These are phyloP conservation scores for Drosophila novamexicana DNA, from an alignment of 1,140 invertebrate species.

Conservation along the genomic window DNA sequence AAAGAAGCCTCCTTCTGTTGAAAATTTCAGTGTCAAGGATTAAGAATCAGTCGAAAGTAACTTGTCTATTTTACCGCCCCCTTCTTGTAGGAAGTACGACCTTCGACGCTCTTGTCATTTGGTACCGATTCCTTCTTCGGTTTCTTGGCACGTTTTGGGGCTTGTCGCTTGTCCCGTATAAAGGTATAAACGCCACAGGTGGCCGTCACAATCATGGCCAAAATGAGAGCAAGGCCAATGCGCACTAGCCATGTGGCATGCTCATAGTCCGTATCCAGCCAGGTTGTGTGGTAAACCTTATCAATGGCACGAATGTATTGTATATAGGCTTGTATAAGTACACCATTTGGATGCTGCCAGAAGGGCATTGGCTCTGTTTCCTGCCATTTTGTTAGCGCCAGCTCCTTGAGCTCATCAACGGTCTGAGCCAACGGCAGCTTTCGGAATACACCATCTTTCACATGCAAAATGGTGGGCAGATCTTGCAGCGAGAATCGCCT, in stretches of 20 bases:
- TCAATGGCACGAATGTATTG: slow-evolving; percentile 14
- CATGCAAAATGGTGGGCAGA: slow-evolving; percentile 31
- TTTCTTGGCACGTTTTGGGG: neutral
- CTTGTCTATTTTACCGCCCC: neutral
- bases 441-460: slow-evolving; percentile 29
- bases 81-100: no score
- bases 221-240: neutral
- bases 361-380: slow-evolving; percentile 9
- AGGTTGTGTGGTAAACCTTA: neutral
- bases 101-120: no score
- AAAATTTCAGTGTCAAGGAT: neutral
- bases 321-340: neutral
- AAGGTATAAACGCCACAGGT: neutral
- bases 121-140: neutral
- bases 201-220: neutral
- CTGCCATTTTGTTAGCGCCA: slow-evolving; percentile 1
- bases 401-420: neutral
- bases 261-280: slow-evolving; percentile 7
- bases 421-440: slow-evolving; percentile 6
- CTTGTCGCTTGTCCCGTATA: neutral
- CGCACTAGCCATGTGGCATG: slow-evolving; percentile 16
- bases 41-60: neutral
- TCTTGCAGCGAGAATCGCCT: slow-evolving; percentile 22
- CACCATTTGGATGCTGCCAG: slow-evolving; percentile 29
- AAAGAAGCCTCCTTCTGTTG: neutral